Evolutionary conservation across 2,888 invertebrate species (phyloP).

Genomic region (Cylindroiulus punctatus): DNA sequence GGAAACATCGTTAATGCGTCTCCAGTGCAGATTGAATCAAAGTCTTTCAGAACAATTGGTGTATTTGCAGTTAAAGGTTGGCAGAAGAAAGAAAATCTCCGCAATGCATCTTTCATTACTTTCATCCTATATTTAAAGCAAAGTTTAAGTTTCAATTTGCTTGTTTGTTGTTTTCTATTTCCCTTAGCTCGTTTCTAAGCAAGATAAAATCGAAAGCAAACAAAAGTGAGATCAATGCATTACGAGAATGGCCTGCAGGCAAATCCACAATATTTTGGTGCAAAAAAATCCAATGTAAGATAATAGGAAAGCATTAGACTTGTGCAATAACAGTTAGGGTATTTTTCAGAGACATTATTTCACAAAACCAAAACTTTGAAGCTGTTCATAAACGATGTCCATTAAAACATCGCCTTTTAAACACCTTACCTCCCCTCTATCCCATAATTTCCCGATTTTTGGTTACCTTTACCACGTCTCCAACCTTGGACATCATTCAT

Average conservation of each 20-base stretch:
- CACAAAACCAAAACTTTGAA: too few species aligned
- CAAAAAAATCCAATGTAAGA: background rate
- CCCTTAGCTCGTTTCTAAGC: background rate
- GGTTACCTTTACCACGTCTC: too few species aligned
- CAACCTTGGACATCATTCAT: too few species aligned
- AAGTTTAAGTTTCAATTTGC: slow-evolving; percentile 38
- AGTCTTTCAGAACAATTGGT: background rate
- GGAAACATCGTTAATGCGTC: background rate
- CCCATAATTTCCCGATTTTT: too few species aligned
- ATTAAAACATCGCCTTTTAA: too few species aligned
- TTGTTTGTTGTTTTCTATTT: slow-evolving; percentile 31
- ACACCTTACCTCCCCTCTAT: too few species aligned
- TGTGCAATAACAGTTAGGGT: background rate
- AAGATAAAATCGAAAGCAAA: slow-evolving; percentile 8
- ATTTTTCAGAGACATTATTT: background rate
- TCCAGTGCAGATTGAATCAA: slow-evolving; percentile 8
- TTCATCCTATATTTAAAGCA: slow-evolving; percentile 39
- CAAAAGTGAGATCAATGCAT: slow-evolving; percentile 11
- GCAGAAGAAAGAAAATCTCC: background rate
- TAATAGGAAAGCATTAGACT: background rate
- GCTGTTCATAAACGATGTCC: too few species aligned
- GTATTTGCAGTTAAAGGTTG: background rate
- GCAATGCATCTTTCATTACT: slow-evolving; percentile 27
- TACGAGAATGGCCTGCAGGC: background rate
- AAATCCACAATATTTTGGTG: background rate